Evolutionary conservation across 2,797 vertebrate genomes (phyloP).

Genomic region (Clangula hyemalis): DNA sequence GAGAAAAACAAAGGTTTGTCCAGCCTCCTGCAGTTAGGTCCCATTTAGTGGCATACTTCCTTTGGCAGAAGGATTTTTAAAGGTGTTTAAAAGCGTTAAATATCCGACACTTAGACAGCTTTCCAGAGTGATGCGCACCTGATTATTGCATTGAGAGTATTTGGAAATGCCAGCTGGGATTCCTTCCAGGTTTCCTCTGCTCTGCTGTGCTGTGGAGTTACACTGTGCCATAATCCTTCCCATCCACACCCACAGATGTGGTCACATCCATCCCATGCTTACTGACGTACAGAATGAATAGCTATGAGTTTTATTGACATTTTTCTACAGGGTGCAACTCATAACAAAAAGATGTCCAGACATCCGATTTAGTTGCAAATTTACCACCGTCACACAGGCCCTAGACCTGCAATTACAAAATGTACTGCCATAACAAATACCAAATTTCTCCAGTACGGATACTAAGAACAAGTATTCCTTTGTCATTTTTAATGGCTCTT

Average conservation of each 20-base stretch:
- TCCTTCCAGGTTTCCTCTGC: neutral
- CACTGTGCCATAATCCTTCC: neutral
- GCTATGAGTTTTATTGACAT: slow-evolving; percentile 13
- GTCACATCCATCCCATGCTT: neutral
- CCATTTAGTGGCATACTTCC: neutral
- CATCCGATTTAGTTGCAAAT: neutral
- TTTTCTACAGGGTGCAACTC: slow-evolving; percentile 8
- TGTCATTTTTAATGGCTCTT: neutral
- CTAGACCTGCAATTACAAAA: neutral
- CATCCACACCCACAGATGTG: neutral
- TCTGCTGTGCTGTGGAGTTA: neutral
- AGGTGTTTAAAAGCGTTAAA: neutral
- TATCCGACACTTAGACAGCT: neutral
- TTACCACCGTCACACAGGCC: neutral
- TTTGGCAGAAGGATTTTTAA: neutral
- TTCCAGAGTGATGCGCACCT: neutral
- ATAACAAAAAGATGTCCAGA: neutral
- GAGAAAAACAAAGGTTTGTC: neutral
- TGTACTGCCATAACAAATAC: neutral
- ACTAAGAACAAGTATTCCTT: neutral
- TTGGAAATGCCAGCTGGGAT: neutral
- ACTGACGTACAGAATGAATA: neutral
- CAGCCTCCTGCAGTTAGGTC: neutral
- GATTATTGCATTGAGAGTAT: neutral
- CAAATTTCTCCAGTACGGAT: neutral